phyloP scores from a whole-genome alignment of 2,888 invertebrate species.

The Quadroppia sp. region DNA sequence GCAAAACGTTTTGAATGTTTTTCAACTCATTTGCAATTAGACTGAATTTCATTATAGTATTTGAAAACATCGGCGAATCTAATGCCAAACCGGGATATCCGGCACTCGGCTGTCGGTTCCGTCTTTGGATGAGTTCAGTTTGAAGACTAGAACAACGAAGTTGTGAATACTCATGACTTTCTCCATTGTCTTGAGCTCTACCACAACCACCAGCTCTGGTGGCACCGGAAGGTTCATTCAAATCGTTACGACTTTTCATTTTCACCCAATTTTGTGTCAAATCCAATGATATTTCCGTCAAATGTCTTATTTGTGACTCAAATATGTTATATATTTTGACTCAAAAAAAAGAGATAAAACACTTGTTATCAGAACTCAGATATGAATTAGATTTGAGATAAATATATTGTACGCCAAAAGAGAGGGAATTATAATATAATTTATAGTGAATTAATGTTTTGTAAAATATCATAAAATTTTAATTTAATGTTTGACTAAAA shows the following conservation, averaged over 20 bases:
- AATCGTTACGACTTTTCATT: not conserved
- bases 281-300: too few species aligned
- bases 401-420: too few species aligned
- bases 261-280: not conserved
- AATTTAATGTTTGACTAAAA: too few species aligned
- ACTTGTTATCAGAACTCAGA: too few species aligned
- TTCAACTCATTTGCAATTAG: conserved; percentile 94
- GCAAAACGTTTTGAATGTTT: conserved; percentile 92
- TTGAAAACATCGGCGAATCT: conserved; percentile 79
- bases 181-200: conserved; percentile 41
- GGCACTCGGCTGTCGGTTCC: conserved; percentile 47
- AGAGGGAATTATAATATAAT: too few species aligned
- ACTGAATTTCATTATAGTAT: conserved; percentile 96
- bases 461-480: too few species aligned
- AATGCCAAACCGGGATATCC: conserved; percentile 49
- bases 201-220: not conserved
- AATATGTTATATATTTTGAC: too few species aligned
- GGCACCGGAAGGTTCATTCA: not conserved
- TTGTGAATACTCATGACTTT: conserved; percentile 63
- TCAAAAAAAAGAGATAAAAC: too few species aligned
- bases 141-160: conserved; percentile 83
- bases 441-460: too few species aligned
- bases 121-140: conserved; percentile 66
- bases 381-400: too few species aligned
- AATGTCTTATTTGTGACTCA: not conserved